Conservation (phyloP, 2,888 invertebrate species). For the Nyleta sp. region DNA sequence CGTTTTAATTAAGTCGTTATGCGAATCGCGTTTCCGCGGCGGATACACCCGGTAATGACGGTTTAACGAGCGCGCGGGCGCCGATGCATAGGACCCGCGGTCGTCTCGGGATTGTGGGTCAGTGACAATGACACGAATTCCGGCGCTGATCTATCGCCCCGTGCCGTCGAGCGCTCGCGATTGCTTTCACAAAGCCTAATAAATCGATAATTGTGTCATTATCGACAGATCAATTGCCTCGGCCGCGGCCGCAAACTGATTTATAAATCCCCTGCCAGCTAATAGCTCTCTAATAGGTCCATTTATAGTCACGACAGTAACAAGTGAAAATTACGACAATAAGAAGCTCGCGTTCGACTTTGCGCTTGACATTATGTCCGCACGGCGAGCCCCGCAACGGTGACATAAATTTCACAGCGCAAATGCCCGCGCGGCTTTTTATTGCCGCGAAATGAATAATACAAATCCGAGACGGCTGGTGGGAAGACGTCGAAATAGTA, state of each 20-base stretch:
- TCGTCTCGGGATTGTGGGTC: conserved; percentile 33
- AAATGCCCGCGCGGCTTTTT: conserved; percentile 1
- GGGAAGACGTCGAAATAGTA: conserved; percentile 21
- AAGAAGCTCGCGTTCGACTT: conserved; percentile 18
- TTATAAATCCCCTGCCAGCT: conserved; percentile 18
- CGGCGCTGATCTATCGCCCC: conserved; percentile 9
- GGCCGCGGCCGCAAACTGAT: conserved; percentile 15
- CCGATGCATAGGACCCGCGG: conserved; percentile 10
- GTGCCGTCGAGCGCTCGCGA: background rate
- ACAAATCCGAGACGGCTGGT: conserved; percentile 8
- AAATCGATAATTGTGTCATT: conserved; percentile 35
- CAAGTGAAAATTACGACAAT: conserved; percentile 37
- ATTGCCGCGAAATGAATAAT: conserved; percentile 7
- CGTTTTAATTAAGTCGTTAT: conserved; percentile 39
- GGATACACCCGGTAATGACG: conserved; percentile 2
- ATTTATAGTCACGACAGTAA: conserved; percentile 25
- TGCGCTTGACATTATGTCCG: conserved; percentile 10
- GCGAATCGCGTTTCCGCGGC: background rate
- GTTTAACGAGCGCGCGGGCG: background rate
- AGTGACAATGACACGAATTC: conserved; percentile 38
- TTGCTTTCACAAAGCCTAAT: conserved; percentile 26
- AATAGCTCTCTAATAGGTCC: conserved; percentile 30
- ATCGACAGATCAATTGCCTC: conserved; percentile 25
- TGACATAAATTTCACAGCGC: conserved; percentile 26
- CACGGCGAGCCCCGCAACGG: no score